Evolutionary conservation across 2,113 vertebrate genomes (phyloP).

Genomic region (Pseudorhombus dupliciocellatus): DNA sequence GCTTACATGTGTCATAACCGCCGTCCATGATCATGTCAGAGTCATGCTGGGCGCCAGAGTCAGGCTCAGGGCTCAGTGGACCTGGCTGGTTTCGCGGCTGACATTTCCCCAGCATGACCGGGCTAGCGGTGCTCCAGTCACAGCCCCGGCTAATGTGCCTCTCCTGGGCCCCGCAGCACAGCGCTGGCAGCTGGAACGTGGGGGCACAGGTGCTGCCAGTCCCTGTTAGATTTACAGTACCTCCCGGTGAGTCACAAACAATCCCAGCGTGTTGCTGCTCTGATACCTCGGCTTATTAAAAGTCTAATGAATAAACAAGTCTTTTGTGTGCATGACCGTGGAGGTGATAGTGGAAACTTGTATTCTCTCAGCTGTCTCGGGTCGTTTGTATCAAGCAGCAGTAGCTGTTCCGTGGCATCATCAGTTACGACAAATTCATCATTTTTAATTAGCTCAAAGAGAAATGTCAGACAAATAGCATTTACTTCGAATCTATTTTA

Average conservation of each 20-base stretch:
- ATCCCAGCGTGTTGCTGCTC: constrained; percentile 65
- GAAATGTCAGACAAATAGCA: constrained; percentile 3
- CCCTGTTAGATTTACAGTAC: constrained; percentile 76
- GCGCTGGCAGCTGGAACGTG: constrained; percentile 67
- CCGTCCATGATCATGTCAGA: constrained; percentile 74
- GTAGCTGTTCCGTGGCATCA: constrained; percentile 10
- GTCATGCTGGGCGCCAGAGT: constrained; percentile 71
- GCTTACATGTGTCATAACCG: constrained; percentile 79
- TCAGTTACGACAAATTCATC: constrained; percentile 7
- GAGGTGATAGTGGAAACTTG: constrained; percentile 32
- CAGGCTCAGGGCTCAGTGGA: constrained; percentile 67
- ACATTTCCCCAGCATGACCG: constrained; percentile 80
- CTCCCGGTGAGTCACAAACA: constrained; percentile 75
- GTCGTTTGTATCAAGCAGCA: constrained; percentile 36
- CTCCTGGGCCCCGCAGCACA: constrained; percentile 61
- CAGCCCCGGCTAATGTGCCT: constrained; percentile 49
- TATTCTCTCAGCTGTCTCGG: constrained; percentile 13
- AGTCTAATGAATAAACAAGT: constrained; percentile 73
- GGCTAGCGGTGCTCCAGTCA: constrained; percentile 45
- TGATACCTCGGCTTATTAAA: constrained; percentile 75
- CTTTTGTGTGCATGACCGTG: constrained; percentile 26
- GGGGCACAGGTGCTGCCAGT: constrained; percentile 78
- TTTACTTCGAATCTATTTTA: neutral
- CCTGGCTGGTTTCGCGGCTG: constrained; percentile 71
- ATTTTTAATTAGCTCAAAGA: constrained; percentile 35